A percentile compares a stretch with the other conserved stretches of the same genome.
phyloP scores from a whole-genome alignment of 2,888 invertebrate genomes.

The Drosophila emarginata region DNA sequence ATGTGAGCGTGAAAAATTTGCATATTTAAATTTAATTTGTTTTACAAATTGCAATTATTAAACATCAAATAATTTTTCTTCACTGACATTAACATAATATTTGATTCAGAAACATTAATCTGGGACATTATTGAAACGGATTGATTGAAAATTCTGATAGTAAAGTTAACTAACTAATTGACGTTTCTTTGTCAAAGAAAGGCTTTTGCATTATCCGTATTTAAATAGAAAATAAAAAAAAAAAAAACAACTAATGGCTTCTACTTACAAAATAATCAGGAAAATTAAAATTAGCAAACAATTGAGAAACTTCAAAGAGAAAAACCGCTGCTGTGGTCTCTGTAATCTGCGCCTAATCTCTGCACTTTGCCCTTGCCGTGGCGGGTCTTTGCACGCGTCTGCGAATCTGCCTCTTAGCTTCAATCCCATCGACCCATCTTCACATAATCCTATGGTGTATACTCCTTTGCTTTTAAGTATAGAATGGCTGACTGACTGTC shows the following conservation, averaged over 20 bases:
- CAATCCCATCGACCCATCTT: constrained; percentile 2
- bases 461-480: constrained; percentile 14
- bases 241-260: background rate
- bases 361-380: constrained; percentile 7
- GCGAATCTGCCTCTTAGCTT: background rate
- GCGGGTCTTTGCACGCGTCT: background rate
- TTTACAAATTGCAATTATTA: background rate
- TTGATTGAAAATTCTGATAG: background rate
- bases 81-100: background rate
- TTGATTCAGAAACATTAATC: too few species aligned
- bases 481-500: constrained; percentile 3
- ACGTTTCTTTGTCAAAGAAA: background rate
- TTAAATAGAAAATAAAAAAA: background rate
- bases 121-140: background rate
- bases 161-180: constrained; percentile 4
- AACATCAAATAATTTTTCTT: background rate
- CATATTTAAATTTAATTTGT: background rate
- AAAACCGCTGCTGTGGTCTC: constrained; percentile 12
- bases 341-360: constrained; percentile 21
- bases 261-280: constrained; percentile 7
- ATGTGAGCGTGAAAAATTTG: background rate
- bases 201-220: background rate
- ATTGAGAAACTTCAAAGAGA: constrained; percentile 21
- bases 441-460: background rate
- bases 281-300: constrained; percentile 20